Evolutionary conservation across 2,113 vertebrate genomes (phyloP), one percentile per base, ranked within the genome.

Genomic region (Aramus guarauna): DNA sequence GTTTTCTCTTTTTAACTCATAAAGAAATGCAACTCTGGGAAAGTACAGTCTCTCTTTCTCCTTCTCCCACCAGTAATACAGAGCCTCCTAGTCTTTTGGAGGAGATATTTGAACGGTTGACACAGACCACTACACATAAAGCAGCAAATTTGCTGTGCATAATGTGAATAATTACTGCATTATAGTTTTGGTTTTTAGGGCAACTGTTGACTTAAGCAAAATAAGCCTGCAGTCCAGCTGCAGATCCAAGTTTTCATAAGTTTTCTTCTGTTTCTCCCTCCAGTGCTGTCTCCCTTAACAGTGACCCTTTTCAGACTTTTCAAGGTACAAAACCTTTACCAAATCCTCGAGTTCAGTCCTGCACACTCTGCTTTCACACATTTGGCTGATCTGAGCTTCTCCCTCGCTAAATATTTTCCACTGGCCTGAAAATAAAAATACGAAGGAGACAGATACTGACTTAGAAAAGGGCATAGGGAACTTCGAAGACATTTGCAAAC

Each of bases 401-500:
- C 98, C 98, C 92, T 98, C 98, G 1, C 98, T 98, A 97, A 99
- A 99, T 92, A 98, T 98, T 97, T 98, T 98, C 98, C 98, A 99
- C 88, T 98, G 98, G 85, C 98, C 98, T 99, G 94, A 91, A 98
- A 98, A 97, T 43, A 97, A 77, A 96, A 90, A 82, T 30, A 95
- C 71, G 96, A 88, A 97, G 78, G 92, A 74, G n/a, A 95, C 37
- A 96, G 77, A 95, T 52, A 88, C 12, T 84, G 63, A 58, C 60
- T 85, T 92, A 93, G 93, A 63, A 94, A 92, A 95, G 37, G 32
- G 68, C 85, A 88, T 1, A 23, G 24, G 43, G 66, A 81, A 66
- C 56, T 77, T 34, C 3, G 24, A 83, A 92, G 75, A 64, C 67
- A 64, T 87, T 92, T 86, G 88, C 80, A 92, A 94, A 77, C 39